Percentiles rank a stretch among this genome's conserved stretches.
phyloP scores from a whole-genome alignment of 2,797 vertebrate genomes.

The Pelobates cultripes region DNA sequence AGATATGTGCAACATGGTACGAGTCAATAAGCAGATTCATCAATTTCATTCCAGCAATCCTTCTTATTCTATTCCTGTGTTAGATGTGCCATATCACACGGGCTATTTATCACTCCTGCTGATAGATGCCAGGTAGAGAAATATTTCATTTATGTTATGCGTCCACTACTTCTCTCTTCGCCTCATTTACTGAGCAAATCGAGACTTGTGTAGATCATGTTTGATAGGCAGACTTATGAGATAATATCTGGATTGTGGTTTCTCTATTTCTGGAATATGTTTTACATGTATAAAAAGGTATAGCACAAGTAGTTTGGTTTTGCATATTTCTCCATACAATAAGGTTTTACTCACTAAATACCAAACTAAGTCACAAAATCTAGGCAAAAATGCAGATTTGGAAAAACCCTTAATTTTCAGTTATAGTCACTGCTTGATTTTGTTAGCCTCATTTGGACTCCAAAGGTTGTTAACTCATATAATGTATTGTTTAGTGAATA shows the following conservation, averaged over 20 bases:
- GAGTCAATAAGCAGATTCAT: background rate
- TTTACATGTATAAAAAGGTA: background rate
- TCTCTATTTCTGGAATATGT: background rate
- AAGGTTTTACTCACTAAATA: too few relatives aligned
- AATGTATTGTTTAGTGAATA: too few relatives aligned
- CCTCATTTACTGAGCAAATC: conserved; percentile 17
- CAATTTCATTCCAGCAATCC: background rate
- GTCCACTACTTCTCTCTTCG: conserved; percentile 1
- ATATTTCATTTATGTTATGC: conserved; percentile 19
- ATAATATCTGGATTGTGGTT: background rate
- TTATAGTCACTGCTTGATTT: too few relatives aligned
- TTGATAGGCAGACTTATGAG: background rate
- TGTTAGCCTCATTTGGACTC: too few relatives aligned
- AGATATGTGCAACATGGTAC: too few relatives aligned
- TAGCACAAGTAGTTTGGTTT: too few relatives aligned
- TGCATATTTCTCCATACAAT: too few relatives aligned
- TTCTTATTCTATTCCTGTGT: background rate
- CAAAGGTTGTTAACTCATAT: too few relatives aligned
- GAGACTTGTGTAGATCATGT: conserved; percentile 4
- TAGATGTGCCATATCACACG: background rate
- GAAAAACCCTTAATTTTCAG: too few relatives aligned
- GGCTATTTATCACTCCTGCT: conserved; percentile 8
- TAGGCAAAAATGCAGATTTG: too few relatives aligned
- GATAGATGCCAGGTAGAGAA: background rate
- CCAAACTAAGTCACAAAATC: too few relatives aligned